These are phyloP conservation scores for Synergus itoensis DNA, from an alignment of 2,888 invertebrate genomes.

Conservation along the genomic window DNA sequence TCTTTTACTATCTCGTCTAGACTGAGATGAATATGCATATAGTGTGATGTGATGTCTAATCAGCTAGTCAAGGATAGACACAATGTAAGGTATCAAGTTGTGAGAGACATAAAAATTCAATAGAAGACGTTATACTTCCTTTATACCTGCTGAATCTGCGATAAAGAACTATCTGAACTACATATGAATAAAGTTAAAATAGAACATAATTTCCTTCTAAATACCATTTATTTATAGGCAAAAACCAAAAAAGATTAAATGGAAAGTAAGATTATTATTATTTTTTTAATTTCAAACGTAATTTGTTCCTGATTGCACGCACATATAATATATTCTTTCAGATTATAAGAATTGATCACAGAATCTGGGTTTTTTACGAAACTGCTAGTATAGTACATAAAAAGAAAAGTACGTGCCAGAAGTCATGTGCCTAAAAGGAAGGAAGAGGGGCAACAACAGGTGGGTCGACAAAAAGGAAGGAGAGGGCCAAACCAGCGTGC, in stretches of 20 bases:
- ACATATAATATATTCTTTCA: neutral
- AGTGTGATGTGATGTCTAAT: constrained; percentile 16
- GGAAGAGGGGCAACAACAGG: constrained; percentile 41
- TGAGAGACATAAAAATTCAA: constrained; percentile 22
- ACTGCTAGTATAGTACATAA: neutral
- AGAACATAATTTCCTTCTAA: neutral
- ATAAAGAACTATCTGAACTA: neutral
- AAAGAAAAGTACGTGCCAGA: constrained; percentile 26
- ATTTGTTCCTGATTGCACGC: neutral
- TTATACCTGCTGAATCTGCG: neutral
- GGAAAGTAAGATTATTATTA: neutral
- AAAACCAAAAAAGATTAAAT: neutral
- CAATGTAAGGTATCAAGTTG: neutral
- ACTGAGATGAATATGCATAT: constrained; percentile 51
- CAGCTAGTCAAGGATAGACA: constrained; percentile 52
- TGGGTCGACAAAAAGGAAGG: constrained; percentile 44
- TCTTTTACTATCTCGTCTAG: constrained; percentile 71
- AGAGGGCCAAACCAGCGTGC: constrained; percentile 26
- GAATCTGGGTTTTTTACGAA: neutral
- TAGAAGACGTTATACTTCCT: neutral
- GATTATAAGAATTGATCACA: neutral
- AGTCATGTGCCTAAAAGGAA: constrained; percentile 21
- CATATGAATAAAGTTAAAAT: neutral
- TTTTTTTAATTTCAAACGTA: neutral
- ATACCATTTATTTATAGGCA: neutral